Evolutionary conservation across 1,140 invertebrate species (phyloP).

Genomic region (Drosophila repleta): DNA sequence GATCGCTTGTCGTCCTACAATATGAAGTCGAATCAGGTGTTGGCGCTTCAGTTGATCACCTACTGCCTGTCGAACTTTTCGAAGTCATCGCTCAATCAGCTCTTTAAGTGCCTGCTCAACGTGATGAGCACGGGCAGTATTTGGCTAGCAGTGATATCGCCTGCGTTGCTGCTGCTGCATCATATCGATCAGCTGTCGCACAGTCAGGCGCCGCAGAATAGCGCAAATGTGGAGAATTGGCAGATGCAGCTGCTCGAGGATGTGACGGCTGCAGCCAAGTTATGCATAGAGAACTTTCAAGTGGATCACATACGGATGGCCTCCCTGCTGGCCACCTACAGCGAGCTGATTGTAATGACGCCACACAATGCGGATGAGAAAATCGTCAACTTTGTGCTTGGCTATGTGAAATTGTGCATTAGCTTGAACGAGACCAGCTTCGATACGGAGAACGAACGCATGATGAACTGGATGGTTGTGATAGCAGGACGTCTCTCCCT

Average conservation of each 20-base stretch:
- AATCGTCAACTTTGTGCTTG: constrained; percentile 63
- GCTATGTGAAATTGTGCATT: constrained; percentile 63
- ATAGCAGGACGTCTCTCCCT: constrained; percentile 67
- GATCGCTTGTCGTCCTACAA: constrained; percentile 64
- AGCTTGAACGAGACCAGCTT: constrained; percentile 64
- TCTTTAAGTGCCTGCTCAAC: constrained; percentile 57
- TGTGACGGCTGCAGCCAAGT: constrained; percentile 21
- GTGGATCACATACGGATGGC: constrained; percentile 50
- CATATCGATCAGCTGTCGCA: constrained; percentile 58
- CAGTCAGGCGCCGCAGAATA: constrained; percentile 46
- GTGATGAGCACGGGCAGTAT: constrained; percentile 54
- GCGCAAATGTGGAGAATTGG: constrained; percentile 36
- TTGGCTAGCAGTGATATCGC: constrained; percentile 63
- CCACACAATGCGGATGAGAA: constrained; percentile 27
- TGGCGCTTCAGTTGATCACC: constrained; percentile 61
- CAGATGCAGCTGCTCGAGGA: constrained; percentile 45
- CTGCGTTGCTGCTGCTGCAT: constrained; percentile 51
- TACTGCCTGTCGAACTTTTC: constrained; percentile 61
- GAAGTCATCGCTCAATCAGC: constrained; percentile 69
- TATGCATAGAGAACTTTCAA: constrained; percentile 49
- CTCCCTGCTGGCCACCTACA: constrained; percentile 62
- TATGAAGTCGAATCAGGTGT: constrained; percentile 65
- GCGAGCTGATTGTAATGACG: constrained; percentile 67
- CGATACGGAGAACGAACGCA: constrained; percentile 75
- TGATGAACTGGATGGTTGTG: constrained; percentile 80